phyloP scores from a whole-genome alignment of 2,113 vertebrate species.

The Empidonax alnorum region DNA sequence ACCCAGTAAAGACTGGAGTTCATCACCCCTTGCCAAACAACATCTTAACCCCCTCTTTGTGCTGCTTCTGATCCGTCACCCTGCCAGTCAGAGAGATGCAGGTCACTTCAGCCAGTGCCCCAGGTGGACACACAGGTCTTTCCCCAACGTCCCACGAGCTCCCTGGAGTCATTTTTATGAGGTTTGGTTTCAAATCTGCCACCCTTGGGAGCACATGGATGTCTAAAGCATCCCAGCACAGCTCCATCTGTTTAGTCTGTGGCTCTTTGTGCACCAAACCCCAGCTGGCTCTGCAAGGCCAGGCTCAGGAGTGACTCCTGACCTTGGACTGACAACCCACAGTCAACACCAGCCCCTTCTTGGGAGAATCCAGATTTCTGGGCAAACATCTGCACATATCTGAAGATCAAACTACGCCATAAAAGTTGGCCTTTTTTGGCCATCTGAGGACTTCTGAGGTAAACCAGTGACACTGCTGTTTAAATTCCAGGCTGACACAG shows the following conservation, averaged over 20 bases:
- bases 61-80: not conserved
- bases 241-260: not conserved
- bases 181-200: not conserved
- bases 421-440: not conserved
- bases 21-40: not conserved
- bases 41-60: accelerated
- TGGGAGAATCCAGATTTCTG: not conserved
- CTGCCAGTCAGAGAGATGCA: accelerated
- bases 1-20: not conserved
- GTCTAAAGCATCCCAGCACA: not conserved
- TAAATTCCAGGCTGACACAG: not conserved
- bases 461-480: not conserved
- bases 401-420: not conserved
- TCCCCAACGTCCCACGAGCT: not conserved
- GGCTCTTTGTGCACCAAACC: not conserved
- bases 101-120: not conserved
- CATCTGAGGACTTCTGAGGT: not conserved
- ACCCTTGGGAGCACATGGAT: accelerated
- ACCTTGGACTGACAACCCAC: not conserved
- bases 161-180: not conserved
- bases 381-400: not conserved
- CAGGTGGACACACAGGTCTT: not conserved
- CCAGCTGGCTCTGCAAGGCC: accelerated
- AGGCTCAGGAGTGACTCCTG: not conserved
- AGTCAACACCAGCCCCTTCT: accelerated